phyloP scores from a whole-genome alignment of 2,797 vertebrate genomes.

The Ceyx erithaca region DNA sequence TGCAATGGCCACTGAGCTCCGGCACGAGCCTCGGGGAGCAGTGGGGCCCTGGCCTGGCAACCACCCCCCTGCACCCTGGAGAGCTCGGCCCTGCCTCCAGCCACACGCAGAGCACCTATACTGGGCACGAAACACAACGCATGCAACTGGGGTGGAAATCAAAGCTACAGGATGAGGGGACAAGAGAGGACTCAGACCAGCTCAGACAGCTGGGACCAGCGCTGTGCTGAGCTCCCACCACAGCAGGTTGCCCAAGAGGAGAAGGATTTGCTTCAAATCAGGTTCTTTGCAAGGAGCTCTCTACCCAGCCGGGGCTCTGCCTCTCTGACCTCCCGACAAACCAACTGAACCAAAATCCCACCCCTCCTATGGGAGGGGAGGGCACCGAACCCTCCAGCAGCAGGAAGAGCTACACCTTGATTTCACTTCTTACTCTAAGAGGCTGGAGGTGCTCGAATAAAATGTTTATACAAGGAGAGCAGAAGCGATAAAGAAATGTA shows the following conservation, averaged over 20 bases:
- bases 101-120: conserved; percentile 33
- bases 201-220: background rate
- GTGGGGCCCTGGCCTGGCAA: rapidly evolving
- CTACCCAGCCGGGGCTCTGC: background rate
- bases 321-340: background rate
- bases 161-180: conserved; percentile 40
- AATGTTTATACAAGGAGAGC: conserved; percentile 60
- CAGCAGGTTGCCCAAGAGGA: background rate
- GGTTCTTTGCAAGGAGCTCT: background rate
- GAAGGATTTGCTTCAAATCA: background rate
- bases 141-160: conserved; percentile 64
- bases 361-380: background rate
- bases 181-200: background rate
- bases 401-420: background rate
- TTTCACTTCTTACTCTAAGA: background rate
- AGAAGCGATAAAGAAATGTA: conserved; percentile 59
- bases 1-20: no score
- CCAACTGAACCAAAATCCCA: background rate
- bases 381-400: background rate
- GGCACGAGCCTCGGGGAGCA: background rate
- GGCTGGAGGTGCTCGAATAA: conserved; percentile 30
- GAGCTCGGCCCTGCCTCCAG: conserved; percentile 29
- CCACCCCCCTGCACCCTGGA: background rate
- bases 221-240: background rate
- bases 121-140: conserved; percentile 59